Evolutionary conservation across 2,113 vertebrate genomes (phyloP), one percentile per base, ranked within the genome.

Genomic region (Chaenogobius annularis): DNA sequence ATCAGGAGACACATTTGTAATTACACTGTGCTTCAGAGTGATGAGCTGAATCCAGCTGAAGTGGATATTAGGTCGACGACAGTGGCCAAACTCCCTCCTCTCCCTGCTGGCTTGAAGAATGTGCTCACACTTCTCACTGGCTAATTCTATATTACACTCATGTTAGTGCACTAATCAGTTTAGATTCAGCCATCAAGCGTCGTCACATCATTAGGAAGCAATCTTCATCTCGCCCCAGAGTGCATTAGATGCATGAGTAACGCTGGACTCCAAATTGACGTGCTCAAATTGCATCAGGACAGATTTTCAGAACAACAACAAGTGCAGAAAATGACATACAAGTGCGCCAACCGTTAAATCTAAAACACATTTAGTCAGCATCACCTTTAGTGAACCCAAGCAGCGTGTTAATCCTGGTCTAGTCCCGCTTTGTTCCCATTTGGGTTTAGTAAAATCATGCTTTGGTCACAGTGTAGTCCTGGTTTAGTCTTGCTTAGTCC

Each of bases 161-260:
- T 91, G 88, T 90, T 92, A 90, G 85, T 66, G 61, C 79, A 72
- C 83, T 91, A 92, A 93, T 93, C 86, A 88, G 85, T 92, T 92
- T 92, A 92, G 79, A 82, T 91, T 92, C 84, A 82, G 72, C 89
- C 90, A 92, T 93, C 88, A 89, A 85, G 85, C 86, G 90, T 79
- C 85, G 86, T 93, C 80, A 90, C 83, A 91, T 92, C 91, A 92
- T 93, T 93, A 93, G 85, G 82, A 93, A 85, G 90, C 87, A 77
- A 92, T 93, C 91, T 91, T 90, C 90, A 92, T 91, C 83, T 90
- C 87, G 88, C 83, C 85, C 85, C 79, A 87, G 89, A 90, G 83
- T 90, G 90, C 88, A 93, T 93, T 92, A 93, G 90, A 83, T 88
- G 89, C 87, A 84, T 77, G 73, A 86, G 90, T 88, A 89, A 90